These are phyloP conservation scores for Apamea epomidion DNA, from an alignment of 2,888 invertebrate genomes.

Conservation along the genomic window DNA sequence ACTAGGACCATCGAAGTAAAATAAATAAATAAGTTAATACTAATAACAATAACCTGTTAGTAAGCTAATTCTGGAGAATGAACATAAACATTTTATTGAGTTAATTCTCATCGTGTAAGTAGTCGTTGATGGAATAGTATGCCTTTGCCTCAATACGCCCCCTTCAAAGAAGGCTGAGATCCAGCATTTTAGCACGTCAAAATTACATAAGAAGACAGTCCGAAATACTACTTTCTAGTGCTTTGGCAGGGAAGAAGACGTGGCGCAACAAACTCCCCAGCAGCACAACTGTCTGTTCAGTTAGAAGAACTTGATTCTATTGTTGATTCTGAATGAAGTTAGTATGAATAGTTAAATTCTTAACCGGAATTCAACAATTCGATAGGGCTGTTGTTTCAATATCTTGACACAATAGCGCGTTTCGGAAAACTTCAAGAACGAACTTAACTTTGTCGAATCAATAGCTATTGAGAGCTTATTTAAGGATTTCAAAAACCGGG, in stretches of 20 bases:
- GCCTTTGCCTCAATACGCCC: too few relatives aligned
- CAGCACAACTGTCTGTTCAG: background rate
- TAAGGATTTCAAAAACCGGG: too few relatives aligned
- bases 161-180: too few relatives aligned
- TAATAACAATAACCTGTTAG: too few relatives aligned
- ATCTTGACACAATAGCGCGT: background rate
- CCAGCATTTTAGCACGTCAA: too few relatives aligned
- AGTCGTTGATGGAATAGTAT: too few relatives aligned
- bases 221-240: background rate
- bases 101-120: too few relatives aligned
- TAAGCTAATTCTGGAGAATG: too few relatives aligned
- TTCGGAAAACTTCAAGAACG: background rate
- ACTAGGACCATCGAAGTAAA: too few relatives aligned
- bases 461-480: background rate
- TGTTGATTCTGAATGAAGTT: background rate
- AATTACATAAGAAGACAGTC: too few relatives aligned
- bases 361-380: background rate
- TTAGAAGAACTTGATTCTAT: background rate
- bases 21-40: too few relatives aligned
- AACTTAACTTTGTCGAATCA: background rate
- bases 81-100: too few relatives aligned
- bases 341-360: background rate
- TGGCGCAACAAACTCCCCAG: background rate
- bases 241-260: background rate
- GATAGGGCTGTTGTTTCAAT: background rate